Base-by-base conservation (phyloP, 2,113 vertebrate species). In the Turdus rufiventris region DNA sequence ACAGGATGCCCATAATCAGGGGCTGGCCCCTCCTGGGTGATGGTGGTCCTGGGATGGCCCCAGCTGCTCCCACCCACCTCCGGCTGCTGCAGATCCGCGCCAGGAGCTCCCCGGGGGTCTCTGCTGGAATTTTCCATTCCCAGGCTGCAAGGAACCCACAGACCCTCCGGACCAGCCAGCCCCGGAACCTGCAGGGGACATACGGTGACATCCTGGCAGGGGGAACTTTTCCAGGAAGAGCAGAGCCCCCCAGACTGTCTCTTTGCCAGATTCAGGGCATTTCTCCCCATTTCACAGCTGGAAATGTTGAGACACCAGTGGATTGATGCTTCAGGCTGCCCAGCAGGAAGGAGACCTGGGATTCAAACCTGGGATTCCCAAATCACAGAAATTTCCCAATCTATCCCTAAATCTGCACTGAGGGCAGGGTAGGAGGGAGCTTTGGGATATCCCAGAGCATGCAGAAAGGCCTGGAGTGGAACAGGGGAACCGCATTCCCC, bases 151-250 rank as follows among this genome's bases (percentile, higher is more conserved):
- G 91, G 67, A 98, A 48, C 7, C 76, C 97, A 10, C 97, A 98
- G 21, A 98, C 58, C 76, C 97, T 97, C 15, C 97, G 97, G 47
- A 98, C 98, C 71, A 98, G 84, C 98, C 98, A 98, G 50, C 98
- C 98, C 47, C 98, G 95, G 92, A 96, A 98, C 97, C 98, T 98
- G 89, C 13, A 70, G 50, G 18, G 47, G 42, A 16, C n/a, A 45
- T 10, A 60, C 0, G 1, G 79, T 2, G 4, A 81, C 45, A 47
- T 17, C 21, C 47, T 2, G 3, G 21, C 0, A 0, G 0, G 11
- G 4, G 3, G 23, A 3, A 10, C 7, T 21, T 25, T 47, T 14
- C 40, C 42, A 25, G 14, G 18, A 7, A 6, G 6, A 29, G 18
- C 48, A 28, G 45, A 50, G 45, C 23, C 33, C 47, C 29, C 18